A percentile compares a stretch with the other conserved stretches of the same genome.
Conservation (phyloP, 2,797 vertebrate species). For the Remorina albescens region DNA sequence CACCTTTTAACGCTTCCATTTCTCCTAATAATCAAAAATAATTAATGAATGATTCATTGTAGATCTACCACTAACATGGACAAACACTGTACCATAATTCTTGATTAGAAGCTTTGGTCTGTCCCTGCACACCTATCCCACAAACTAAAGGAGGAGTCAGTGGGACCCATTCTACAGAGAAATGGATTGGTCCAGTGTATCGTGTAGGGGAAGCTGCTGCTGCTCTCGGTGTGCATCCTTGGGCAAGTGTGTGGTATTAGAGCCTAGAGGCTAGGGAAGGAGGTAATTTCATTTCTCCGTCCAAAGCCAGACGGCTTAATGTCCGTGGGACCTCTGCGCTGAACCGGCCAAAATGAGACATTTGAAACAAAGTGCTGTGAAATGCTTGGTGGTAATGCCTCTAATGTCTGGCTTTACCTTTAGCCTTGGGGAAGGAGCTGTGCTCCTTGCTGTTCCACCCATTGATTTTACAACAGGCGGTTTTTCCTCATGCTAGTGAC, state of each 20-base stretch:
- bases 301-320: constrained; percentile 80
- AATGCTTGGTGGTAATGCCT: constrained; percentile 74
- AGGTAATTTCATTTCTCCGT: constrained; percentile 82
- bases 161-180: constrained; percentile 72
- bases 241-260: constrained; percentile 63
- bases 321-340: constrained; percentile 73
- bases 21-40: too few relatives aligned
- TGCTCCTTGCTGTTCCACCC: constrained; percentile 44
- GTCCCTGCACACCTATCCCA: constrained; percentile 76
- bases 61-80: constrained; percentile 77
- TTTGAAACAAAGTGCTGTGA: constrained; percentile 80
- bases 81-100: constrained; percentile 78
- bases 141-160: constrained; percentile 81
- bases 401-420: constrained; percentile 71
- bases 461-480: constrained; percentile 34
- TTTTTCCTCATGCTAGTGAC: constrained; percentile 15
- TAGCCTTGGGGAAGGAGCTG: constrained; percentile 61
- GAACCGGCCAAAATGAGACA: constrained; percentile 79
- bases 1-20: constrained; percentile 31
- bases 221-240: constrained; percentile 61
- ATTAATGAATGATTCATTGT: constrained; percentile 2
- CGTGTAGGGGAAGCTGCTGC: constrained; percentile 61
- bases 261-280: constrained; percentile 63
- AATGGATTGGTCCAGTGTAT: constrained; percentile 76
- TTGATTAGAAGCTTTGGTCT: constrained; percentile 77